A percentile compares a stretch with the other conserved stretches of the same genome.
These are phyloP conservation scores for Eristalis pertinax DNA, from an alignment of 2,888 invertebrate genomes.

Conservation along the genomic window DNA sequence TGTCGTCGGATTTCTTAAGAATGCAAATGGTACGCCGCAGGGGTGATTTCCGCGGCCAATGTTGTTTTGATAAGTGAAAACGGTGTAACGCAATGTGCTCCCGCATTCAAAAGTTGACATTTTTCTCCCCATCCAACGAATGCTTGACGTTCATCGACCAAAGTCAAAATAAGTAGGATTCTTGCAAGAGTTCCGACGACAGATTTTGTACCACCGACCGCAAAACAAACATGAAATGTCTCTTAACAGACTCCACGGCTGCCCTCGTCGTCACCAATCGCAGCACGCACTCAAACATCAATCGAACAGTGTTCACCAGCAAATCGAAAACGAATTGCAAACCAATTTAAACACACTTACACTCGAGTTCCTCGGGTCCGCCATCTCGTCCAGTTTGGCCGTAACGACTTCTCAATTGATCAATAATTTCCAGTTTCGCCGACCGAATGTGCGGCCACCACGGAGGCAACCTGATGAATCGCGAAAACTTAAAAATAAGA, in stretches of 20 bases:
- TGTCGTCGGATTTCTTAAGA: no score
- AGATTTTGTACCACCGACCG: no score
- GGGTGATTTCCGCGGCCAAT: no score
- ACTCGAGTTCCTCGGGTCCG: neutral
- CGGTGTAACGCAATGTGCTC: no score
- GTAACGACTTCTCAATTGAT: constrained; percentile 43
- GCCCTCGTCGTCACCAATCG: neutral
- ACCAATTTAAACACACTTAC: constrained; percentile 65
- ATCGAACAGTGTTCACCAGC: neutral
- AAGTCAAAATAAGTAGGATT: no score
- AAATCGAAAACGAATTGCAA: constrained; percentile 76
- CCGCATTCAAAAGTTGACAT: no score
- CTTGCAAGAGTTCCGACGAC: no score
- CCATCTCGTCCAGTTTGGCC: neutral
- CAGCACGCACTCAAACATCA: neutral
- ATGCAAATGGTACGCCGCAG: no score
- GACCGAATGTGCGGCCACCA: neutral
- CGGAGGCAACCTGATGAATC: neutral
- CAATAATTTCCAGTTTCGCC: neutral
- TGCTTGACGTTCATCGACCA: no score
- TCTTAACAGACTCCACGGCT: neutral
- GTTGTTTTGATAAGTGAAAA: no score
- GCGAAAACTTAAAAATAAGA: neutral
- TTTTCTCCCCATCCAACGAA: no score
- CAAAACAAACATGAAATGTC: neutral